Evolutionary conservation across 64 coral and sea anemone species (phyloP).

Genomic region (Porites lutea): DNA sequence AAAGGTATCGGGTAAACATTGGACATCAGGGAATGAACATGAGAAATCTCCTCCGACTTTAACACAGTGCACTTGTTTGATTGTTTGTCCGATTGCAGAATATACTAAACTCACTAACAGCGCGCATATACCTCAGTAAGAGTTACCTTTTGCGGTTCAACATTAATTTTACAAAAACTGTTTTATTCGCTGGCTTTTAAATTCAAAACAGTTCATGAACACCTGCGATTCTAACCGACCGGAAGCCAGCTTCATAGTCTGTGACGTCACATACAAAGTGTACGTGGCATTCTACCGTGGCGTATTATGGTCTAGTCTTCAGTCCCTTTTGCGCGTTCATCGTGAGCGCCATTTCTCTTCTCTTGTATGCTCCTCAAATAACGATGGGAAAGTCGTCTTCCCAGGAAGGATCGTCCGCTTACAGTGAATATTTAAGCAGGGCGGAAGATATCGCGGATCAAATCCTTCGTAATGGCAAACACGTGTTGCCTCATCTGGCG

Average conservation of each 20-base stretch:
- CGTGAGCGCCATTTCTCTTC: constrained; percentile 34
- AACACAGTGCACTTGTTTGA: too few species aligned
- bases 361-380: neutral
- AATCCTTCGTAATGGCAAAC: constrained; percentile 94
- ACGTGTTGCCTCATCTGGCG: constrained; percentile 93
- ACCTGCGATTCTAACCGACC: neutral
- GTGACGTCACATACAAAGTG: constrained; percentile 85
- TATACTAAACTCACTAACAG: too few species aligned
- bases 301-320: constrained; percentile 95
- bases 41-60: too few species aligned
- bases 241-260: neutral
- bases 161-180: too few species aligned
- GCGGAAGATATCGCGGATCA: constrained; percentile 98
- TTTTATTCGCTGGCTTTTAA: neutral
- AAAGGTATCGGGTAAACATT: too few species aligned
- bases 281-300: constrained; percentile 89
- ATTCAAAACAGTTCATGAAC: neutral
- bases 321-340: constrained; percentile 70
- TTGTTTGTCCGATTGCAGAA: too few species aligned
- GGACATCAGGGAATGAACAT: too few species aligned
- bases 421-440: constrained; percentile 93
- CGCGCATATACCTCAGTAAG: too few species aligned
- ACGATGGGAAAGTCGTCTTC: constrained; percentile 60
- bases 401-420: constrained; percentile 72
- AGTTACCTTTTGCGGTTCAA: too few species aligned